Evolutionary conservation across 2,113 vertebrate genomes (phyloP).

Genomic region (Pluvialis apricaria): DNA sequence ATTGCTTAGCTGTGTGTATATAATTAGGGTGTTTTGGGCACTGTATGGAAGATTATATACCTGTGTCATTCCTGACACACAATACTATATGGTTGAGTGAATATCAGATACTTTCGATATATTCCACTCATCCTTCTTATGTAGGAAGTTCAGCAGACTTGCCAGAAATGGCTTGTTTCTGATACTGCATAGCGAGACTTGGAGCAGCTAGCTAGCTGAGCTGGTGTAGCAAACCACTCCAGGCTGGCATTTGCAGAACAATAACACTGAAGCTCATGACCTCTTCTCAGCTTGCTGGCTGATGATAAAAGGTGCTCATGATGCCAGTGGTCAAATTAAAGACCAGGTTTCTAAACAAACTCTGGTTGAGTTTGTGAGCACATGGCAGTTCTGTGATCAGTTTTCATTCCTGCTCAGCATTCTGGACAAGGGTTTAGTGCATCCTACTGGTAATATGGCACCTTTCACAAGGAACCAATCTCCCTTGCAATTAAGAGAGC

Average conservation of each 20-base stretch:
- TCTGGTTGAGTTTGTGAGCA: neutral
- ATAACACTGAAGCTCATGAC: neutral
- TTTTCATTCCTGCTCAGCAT: neutral
- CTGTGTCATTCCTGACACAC: neutral
- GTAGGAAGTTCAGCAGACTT: neutral
- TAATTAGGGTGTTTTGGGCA: neutral
- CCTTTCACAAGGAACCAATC: neutral
- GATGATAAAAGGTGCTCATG: neutral
- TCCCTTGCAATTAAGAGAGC: neutral
- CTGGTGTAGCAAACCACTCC: neutral
- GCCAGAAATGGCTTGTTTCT: neutral
- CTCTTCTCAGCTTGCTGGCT: neutral
- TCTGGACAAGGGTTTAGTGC: neutral
- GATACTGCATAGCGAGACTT: neutral
- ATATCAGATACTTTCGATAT: neutral
- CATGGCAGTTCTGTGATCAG: neutral
- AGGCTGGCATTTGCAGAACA: neutral
- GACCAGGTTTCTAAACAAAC: neutral
- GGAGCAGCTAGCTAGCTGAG: neutral
- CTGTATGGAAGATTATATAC: neutral
- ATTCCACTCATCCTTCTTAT: neutral
- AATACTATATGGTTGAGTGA: neutral
- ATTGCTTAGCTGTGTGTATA: neutral
- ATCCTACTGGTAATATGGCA: neutral
- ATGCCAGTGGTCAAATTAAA: neutral